Evolutionary conservation across 2,888 invertebrate genomes (phyloP), one percentile per base, ranked within the genome.

Genomic region (Macrosiphum euphorbiae): DNA sequence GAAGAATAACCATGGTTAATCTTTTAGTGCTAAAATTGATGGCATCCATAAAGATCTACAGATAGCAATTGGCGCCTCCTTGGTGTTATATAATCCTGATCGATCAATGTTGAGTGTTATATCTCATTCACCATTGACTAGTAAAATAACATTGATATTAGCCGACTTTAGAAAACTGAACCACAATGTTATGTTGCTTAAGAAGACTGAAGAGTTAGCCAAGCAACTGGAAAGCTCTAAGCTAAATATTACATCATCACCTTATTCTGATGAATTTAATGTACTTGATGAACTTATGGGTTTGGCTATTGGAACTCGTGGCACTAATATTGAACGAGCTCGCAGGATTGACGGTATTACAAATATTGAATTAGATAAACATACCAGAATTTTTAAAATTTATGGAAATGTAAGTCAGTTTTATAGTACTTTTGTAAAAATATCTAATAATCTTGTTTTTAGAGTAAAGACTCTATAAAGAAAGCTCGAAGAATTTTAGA

Each of bases 241-340:
- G 96, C 97, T 98, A 96, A 97, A 98, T 95, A 98, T 98, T 41
- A 94, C 67, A 91, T 94, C 90, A 52, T 88, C 95, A 96, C 98
- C 98, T 95, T 98, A 98, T 96, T 97, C 98, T 95, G 99, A 99
- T 96, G 99, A 99, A 96, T 99, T 99, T 96, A 97, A 97, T 95
- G 99, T 99, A 94, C 97, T 98, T 95, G 98, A 98, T 96, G 99
- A 99, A 96, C 97, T 99, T 95, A 99, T 99, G 99, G 99, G 99
- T 94, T 97, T 99, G 95, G 99, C 99, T 86, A 99, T 99, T 96
- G 99, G 99, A 95, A 98, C 99, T 95, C 99, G 99, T 96, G 99
- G 99, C 95, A 98, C 98, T 95, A 99, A 99, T 96, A 99, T 99
- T 95, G 99, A 99, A 96, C 98, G 98, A 96, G 99, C 99, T 95